phyloP scores from a whole-genome alignment of 2,888 invertebrate genomes.

The Drosophila kokeensis region DNA sequence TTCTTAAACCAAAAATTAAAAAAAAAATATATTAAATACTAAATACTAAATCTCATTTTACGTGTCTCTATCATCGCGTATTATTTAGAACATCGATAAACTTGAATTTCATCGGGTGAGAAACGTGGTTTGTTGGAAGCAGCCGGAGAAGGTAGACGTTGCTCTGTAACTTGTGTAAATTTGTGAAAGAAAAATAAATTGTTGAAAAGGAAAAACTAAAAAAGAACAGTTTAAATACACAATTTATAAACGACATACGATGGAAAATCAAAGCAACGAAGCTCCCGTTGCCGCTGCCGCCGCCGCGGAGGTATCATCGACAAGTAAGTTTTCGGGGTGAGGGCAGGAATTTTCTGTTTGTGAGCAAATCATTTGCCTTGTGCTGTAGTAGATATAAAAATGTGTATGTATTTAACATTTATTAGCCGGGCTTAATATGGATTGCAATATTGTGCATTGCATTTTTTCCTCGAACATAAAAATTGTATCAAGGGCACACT shows the following conservation, averaged over 20 bases:
- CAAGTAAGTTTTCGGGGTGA: constrained; percentile 80
- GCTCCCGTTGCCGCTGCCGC: constrained; percentile 78
- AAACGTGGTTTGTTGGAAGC: constrained; percentile 81
- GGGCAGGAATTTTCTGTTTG: constrained; percentile 48
- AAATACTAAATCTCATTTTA: constrained; percentile 20
- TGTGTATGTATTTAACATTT: constrained; percentile 29
- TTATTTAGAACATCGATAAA: constrained; percentile 47
- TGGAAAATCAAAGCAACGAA: constrained; percentile 82
- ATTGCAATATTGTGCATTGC: constrained; percentile 29
- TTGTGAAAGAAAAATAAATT: constrained; percentile 68
- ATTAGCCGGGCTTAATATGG: constrained; percentile 44
- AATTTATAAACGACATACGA: constrained; percentile 69
- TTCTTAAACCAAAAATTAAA: constrained; percentile 4
- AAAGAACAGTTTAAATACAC: constrained; percentile 71
- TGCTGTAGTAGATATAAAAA: constrained; percentile 21
- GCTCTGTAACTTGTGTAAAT: constrained; percentile 78
- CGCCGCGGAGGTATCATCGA: constrained; percentile 84
- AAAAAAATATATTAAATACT: neutral
- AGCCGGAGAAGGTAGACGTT: constrained; percentile 79
- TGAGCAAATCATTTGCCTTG: constrained; percentile 37
- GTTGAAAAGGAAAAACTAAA: constrained; percentile 53
- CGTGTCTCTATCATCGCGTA: constrained; percentile 15
- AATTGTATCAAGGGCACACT: constrained; percentile 71
- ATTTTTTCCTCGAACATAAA: constrained; percentile 23
- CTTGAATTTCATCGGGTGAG: constrained; percentile 48